Conservation (phyloP, 1,140 invertebrate species). For the Centruroides sculpturatus region DNA sequence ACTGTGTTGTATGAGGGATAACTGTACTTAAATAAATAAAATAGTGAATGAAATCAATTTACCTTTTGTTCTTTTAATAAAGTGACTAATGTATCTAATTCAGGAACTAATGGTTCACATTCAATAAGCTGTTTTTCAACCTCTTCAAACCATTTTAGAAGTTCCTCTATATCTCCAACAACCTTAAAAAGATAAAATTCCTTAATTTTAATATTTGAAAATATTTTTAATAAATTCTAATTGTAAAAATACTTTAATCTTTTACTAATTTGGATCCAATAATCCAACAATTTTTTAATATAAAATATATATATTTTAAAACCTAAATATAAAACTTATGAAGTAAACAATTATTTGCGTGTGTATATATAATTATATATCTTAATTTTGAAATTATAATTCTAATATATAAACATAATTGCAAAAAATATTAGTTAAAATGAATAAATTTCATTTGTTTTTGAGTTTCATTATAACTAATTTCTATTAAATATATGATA, state of each 20-base stretch:
- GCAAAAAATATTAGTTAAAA: not conserved
- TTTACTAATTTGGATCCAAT: too few relatives aligned
- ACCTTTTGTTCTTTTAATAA: constrained; percentile 82
- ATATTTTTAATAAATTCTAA: too few relatives aligned
- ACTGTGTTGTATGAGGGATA: too few relatives aligned
- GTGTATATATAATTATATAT: too few relatives aligned
- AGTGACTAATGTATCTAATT: constrained; percentile 70
- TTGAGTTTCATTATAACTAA: not conserved
- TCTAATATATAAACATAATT: not conserved
- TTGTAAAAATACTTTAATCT: too few relatives aligned
- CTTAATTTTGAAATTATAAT: too few relatives aligned
- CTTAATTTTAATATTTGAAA: too few relatives aligned
- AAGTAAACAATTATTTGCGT: too few relatives aligned
- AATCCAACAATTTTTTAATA: too few relatives aligned
- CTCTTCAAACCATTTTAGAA: constrained; percentile 90
- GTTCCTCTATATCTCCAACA: constrained; percentile 83
- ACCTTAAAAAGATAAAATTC: constrained; percentile 26
- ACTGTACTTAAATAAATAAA: not conserved
- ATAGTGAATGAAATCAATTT: not conserved
- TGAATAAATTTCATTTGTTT: not conserved
- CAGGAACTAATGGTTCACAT: constrained; percentile 75
- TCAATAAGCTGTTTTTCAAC: constrained; percentile 67
- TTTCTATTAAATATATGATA: not conserved
- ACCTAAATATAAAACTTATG: too few relatives aligned
- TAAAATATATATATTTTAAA: too few relatives aligned